Evolutionary conservation across 2,797 vertebrate genomes (phyloP).

Genomic region (Nasua narica): DNA sequence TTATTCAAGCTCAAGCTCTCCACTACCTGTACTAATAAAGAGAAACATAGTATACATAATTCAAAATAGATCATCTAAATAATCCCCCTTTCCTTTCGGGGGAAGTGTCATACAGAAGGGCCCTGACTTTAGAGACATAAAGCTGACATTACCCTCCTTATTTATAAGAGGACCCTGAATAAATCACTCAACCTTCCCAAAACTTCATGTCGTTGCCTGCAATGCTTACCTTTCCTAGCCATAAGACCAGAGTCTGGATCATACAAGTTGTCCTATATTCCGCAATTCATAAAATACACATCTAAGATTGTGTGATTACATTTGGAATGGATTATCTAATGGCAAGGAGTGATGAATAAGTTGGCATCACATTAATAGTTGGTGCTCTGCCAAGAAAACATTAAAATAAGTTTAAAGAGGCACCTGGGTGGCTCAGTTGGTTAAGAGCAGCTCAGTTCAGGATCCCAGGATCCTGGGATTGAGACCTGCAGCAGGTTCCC

Average conservation of each 20-base stretch:
- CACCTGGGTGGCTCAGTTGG: too few relatives aligned
- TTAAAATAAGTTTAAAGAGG: background rate
- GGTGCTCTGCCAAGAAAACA: constrained; percentile 12
- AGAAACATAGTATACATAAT: background rate
- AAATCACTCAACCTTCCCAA: background rate
- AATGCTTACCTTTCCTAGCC: background rate
- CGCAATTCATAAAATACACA: background rate
- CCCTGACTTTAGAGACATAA: background rate
- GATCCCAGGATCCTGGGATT: too few relatives aligned
- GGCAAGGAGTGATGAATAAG: background rate
- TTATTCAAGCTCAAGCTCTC: constrained; percentile 7
- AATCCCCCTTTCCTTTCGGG: background rate
- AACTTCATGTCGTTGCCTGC: background rate
- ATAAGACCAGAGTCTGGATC: background rate
- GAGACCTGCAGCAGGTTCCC: too few relatives aligned
- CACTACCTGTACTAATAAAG: background rate
- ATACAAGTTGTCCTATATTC: background rate
- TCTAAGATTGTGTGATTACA: background rate
- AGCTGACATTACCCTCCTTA: background rate
- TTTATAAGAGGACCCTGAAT: background rate
- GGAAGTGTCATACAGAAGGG: background rate
- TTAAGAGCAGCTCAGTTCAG: too few relatives aligned
- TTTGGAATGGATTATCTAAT: background rate
- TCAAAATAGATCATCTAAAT: constrained; percentile 5
- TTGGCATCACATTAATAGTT: background rate